Evolutionary conservation across 1,140 invertebrate genomes (phyloP), one percentile per base, ranked within the genome.

Genomic region (Drosophila busckii): DNA sequence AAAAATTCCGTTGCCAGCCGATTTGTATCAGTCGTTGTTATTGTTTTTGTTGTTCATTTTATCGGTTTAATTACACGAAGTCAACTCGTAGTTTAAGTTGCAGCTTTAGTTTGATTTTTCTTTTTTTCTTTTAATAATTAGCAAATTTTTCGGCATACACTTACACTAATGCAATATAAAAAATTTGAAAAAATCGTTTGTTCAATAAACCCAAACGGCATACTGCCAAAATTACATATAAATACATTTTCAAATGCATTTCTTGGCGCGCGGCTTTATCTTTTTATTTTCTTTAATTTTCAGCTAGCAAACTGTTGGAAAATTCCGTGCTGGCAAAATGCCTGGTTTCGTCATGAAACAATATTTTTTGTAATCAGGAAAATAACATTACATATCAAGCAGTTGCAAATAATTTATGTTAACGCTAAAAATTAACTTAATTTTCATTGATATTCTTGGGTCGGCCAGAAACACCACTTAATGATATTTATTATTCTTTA

Each of bases 321-420:
- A 64, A 68, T 64, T 61, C 70, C 70, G 67, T 70, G 23, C 60
- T 73, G 69, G 67, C 67, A 66, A 40, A 17, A 58, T 71, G 69
- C 55, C 58, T 53, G n/a, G n/a, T n/a, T n/a, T n/a, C n/a, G n/a
- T n/a, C n/a, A n/a, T n/a, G n/a, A n/a, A n/a, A n/a, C n/a, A n/a
- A n/a, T n/a, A n/a, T n/a, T n/a, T n/a, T n/a, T n/a, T n/a, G n/a
- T n/a, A n/a, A n/a, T n/a, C n/a, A n/a, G n/a, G n/a, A n/a, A n/a
- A n/a, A n/a, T n/a, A n/a, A n/a, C n/a, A n/a, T n/a, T n/a, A n/a
- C n/a, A n/a, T n/a, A n/a, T n/a, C n/a, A n/a, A n/a, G n/a, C n/a
- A n/a, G n/a, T n/a, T n/a, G n/a, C n/a, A n/a, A n/a, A n/a, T n/a
- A n/a, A n/a, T n/a, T n/a, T n/a, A n/a, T n/a, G n/a, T n/a, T n/a